Evolutionary conservation across 2,888 invertebrate genomes (phyloP).

Genomic region (Leptothorax acervorum): DNA sequence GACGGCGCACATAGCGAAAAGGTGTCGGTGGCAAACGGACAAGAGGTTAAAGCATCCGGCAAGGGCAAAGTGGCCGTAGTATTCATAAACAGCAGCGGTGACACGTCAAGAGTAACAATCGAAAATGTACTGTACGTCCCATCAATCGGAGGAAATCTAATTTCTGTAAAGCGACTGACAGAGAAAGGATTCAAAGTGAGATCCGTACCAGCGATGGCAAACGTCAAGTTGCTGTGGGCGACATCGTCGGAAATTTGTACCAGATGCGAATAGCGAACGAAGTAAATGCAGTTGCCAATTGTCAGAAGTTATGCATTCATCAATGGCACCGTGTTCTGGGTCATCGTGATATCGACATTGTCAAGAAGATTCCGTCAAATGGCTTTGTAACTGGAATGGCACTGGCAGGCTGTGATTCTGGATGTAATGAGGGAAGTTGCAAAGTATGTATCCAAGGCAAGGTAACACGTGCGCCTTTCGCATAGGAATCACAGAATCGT

Average conservation of each 20-base stretch:
- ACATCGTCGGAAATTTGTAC: background rate
- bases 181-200: background rate
- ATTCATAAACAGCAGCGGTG: background rate
- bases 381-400: background rate
- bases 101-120: background rate
- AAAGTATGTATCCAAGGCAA: background rate
- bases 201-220: background rate
- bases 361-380: background rate
- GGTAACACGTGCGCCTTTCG: background rate
- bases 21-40: background rate
- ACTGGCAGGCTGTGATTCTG: background rate
- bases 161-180: background rate
- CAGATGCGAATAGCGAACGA: background rate
- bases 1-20: background rate
- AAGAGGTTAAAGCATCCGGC: background rate
- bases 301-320: background rate
- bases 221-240: background rate
- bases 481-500: background rate
- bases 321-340: background rate
- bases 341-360: background rate
- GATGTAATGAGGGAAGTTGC: background rate
- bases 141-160: background rate
- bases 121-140: background rate
- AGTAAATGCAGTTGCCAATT: background rate
- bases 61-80: background rate